Evolutionary conservation across 2,888 invertebrate genomes (phyloP).

Genomic region (Xanthia togata): DNA sequence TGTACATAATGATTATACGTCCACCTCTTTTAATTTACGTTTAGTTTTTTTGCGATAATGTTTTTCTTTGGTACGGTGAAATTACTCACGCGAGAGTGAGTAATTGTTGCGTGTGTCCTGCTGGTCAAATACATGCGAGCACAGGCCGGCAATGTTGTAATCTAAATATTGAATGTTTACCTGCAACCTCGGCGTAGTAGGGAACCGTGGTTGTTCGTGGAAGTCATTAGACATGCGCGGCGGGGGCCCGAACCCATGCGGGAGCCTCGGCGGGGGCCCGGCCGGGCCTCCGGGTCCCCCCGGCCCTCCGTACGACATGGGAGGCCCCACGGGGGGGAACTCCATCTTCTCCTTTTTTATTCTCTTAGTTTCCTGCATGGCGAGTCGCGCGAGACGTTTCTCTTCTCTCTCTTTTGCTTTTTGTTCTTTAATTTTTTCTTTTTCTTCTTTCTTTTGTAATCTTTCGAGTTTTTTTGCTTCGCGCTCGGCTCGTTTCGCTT

Average conservation of each 20-base stretch:
- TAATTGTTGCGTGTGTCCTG: no score
- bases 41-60: no score
- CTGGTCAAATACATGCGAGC: no score
- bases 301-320: constrained; percentile 59
- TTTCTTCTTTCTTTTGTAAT: constrained; percentile 87
- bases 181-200: constrained; percentile 79
- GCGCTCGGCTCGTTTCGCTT: constrained; percentile 85
- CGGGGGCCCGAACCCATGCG: constrained; percentile 36
- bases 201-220: constrained; percentile 77
- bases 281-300: constrained; percentile 33
- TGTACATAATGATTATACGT: no score
- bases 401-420: constrained; percentile 88
- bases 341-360: constrained; percentile 82
- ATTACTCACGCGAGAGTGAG: no score
- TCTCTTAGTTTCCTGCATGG: constrained; percentile 85
- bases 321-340: constrained; percentile 69
- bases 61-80: no score
- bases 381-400: constrained; percentile 83
- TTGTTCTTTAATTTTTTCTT: constrained; percentile 85
- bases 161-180: constrained; percentile 53
- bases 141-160: background rate
- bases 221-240: constrained; percentile 64
- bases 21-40: no score
- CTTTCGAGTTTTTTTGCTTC: constrained; percentile 86
- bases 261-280: constrained; percentile 18